Evolutionary conservation across 2,113 vertebrate genomes (phyloP).

Genomic region (Alouatta palliata): DNA sequence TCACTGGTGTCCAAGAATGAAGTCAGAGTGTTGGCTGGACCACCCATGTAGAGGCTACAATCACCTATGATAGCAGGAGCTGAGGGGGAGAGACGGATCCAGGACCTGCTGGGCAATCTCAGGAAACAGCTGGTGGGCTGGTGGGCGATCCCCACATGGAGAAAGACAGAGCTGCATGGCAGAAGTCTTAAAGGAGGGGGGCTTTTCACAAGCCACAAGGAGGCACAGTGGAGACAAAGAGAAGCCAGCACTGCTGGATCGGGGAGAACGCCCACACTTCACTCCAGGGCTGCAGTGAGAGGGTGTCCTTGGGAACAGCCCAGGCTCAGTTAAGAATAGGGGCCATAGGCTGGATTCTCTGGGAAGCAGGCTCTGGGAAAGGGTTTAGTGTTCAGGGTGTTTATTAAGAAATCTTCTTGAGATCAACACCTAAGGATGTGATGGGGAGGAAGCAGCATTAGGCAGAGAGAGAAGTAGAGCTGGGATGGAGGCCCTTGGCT

Average conservation of each 20-base stretch:
- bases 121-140: too few species aligned
- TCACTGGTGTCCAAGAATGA: background rate
- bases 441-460: background rate
- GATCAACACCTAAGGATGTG: background rate
- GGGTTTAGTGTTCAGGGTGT: background rate
- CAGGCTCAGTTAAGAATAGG: background rate
- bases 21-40: background rate
- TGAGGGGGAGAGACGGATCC: background rate
- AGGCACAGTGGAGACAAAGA: background rate
- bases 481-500: background rate
- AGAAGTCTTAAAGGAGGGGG: background rate
- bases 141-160: too few species aligned
- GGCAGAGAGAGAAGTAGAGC: background rate
- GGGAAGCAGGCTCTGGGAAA: background rate
- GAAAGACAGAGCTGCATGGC: background rate
- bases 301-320: background rate
- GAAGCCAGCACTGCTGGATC: background rate
- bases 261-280: background rate
- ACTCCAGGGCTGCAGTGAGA: background rate
- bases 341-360: background rate
- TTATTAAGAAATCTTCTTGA: background rate
- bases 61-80: background rate
- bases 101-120: background rate
- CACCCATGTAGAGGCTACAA: background rate
- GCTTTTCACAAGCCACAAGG: background rate